Evolutionary conservation across 2,113 vertebrate genomes (phyloP).

Genomic region (Lynx canadensis): DNA sequence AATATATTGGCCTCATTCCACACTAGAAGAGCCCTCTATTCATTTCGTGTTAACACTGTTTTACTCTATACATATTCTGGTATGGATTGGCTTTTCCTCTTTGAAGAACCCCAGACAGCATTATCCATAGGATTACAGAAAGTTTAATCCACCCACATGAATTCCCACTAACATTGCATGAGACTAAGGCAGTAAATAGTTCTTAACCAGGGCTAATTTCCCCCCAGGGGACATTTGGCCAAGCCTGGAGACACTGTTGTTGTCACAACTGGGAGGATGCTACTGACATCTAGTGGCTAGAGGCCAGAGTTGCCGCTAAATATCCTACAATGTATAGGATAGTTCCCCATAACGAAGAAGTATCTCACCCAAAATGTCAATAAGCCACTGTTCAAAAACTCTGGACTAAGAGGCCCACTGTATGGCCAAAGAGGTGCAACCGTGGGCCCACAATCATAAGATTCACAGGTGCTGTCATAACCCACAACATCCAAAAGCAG

Average conservation of each 20-base stretch:
- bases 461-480: background rate
- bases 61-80: background rate
- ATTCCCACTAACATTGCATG: background rate
- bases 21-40: background rate
- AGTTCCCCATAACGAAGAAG: background rate
- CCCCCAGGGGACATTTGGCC: background rate
- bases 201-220: background rate
- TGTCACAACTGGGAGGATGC: constrained; percentile 28
- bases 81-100: background rate
- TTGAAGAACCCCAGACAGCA: background rate
- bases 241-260: background rate
- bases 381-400: background rate
- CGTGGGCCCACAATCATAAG: too few relatives aligned
- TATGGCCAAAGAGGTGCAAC: background rate
- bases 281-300: constrained; percentile 77
- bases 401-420: background rate
- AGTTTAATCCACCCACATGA: background rate
- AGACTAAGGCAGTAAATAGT: background rate
- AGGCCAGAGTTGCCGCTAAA: background rate
- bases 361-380: background rate
- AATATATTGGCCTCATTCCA: background rate
- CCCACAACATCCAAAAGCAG: background rate
- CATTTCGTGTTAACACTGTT: constrained; percentile 8
- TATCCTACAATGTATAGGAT: background rate
- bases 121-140: background rate